Conservation (phyloP, 2,888 invertebrate genomes). For the Papilio elwesi region DNA sequence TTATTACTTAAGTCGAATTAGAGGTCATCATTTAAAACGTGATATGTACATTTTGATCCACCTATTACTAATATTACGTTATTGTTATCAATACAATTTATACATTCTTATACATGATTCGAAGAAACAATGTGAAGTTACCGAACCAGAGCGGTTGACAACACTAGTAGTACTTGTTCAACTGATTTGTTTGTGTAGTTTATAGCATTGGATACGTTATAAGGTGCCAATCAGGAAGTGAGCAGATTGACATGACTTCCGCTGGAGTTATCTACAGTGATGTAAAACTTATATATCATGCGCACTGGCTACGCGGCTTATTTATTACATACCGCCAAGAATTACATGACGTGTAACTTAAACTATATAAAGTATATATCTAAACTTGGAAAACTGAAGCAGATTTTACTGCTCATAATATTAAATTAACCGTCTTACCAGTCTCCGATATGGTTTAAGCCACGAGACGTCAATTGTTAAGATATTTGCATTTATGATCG, state of each 20-base stretch:
- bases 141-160: conserved; percentile 2
- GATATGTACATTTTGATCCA: too few relatives aligned
- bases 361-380: too few relatives aligned
- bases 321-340: conserved; percentile 36
- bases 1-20: background rate
- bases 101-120: background rate
- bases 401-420: too few relatives aligned
- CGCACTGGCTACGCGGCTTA: conserved; percentile 9
- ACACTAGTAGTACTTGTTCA: conserved; percentile 8
- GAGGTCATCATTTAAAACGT: too few relatives aligned
- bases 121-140: background rate
- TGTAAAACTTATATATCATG: conserved; percentile 51
- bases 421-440: too few relatives aligned
- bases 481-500: too few relatives aligned
- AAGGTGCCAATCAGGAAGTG: conserved; percentile 61
- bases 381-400: too few relatives aligned
- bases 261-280: conserved; percentile 54
- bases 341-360: conserved; percentile 3
- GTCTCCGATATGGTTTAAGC: too few relatives aligned
- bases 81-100: too few relatives aligned
- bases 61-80: too few relatives aligned
- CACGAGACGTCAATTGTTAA: too few relatives aligned
- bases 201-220: conserved; percentile 48
- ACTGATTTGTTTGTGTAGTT: conserved; percentile 31
- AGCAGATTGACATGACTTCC: conserved; percentile 51